phyloP scores from a whole-genome alignment of 1,140 invertebrate species.

The Heliconius himera region DNA sequence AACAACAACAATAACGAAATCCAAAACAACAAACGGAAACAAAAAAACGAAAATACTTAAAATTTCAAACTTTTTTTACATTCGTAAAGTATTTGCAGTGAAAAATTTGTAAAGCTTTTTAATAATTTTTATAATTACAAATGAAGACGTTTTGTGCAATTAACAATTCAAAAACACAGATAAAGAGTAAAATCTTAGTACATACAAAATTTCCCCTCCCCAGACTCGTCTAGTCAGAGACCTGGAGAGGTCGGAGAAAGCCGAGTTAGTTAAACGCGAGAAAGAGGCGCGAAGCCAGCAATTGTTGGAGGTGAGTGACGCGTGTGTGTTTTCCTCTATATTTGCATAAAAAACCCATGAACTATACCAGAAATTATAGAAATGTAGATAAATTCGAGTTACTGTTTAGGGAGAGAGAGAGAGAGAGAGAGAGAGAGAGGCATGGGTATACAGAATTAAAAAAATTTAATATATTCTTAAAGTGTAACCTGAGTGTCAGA shows the following conservation, averaged over 20 bases:
- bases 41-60: too few species aligned
- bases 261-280: constrained; percentile 81
- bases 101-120: too few species aligned
- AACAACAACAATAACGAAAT: too few species aligned
- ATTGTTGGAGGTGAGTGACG: constrained; percentile 83
- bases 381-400: too few species aligned
- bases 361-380: neutral
- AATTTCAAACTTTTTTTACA: too few species aligned
- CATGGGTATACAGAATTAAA: neutral
- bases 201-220: neutral
- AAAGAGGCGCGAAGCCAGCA: constrained; percentile 85
- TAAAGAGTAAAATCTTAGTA: too few species aligned
- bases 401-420: neutral
- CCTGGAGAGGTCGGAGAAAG: constrained; percentile 89
- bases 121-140: neutral
- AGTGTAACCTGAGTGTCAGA: too few species aligned
- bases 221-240: constrained; percentile 86
- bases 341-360: neutral
- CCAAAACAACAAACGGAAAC: too few species aligned
- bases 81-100: too few species aligned
- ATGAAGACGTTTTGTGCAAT: neutral
- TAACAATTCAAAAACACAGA: neutral
- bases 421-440: too few species aligned
- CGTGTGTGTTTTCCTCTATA: constrained; percentile 26
- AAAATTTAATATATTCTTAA: too few species aligned